phyloP scores from a whole-genome alignment of 2,888 invertebrate species.

The Anoplius nigerrimus region DNA sequence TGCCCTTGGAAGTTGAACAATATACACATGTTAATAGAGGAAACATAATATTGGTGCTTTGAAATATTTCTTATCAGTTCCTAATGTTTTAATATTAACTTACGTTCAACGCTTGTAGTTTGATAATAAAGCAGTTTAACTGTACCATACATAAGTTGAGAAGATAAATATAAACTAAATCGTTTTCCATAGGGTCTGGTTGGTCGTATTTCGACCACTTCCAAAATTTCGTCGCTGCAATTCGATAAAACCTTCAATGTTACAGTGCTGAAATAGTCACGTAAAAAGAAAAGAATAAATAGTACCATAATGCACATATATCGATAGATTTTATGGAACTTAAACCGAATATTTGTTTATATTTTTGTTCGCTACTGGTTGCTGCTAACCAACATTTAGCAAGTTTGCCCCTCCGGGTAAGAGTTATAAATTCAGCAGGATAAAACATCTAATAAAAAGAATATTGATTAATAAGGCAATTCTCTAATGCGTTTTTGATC shows the following conservation, averaged over 20 bases:
- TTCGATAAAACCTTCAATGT: not conserved
- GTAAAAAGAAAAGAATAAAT: too few species aligned
- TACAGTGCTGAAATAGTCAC: not conserved
- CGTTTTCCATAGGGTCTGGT: not conserved
- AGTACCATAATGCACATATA: slow-evolving; percentile 41
- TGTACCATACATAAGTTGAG: slow-evolving; percentile 49
- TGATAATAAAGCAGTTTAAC: slow-evolving; percentile 46
- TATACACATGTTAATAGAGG: too few species aligned
- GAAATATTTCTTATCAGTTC: too few species aligned
- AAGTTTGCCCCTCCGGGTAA: slow-evolving; percentile 36
- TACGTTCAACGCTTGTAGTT: slow-evolving; percentile 37
- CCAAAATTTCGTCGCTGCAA: slow-evolving; percentile 31
- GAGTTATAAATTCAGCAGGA: slow-evolving; percentile 38
- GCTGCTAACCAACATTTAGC: slow-evolving; percentile 55
- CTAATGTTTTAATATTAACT: slow-evolving; percentile 15
- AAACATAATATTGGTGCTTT: too few species aligned
- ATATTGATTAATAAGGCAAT: not conserved
- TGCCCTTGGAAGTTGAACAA: too few species aligned
- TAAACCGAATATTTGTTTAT: slow-evolving; percentile 29
- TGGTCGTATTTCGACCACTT: not conserved
- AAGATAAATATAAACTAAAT: slow-evolving; percentile 46
- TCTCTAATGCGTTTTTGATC: too few species aligned
- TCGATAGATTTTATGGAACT: slow-evolving; percentile 28
- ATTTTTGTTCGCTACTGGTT: slow-evolving; percentile 37
- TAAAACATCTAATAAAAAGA: slow-evolving; percentile 47